Conservation (phyloP, 2,797 vertebrate species). For the Malacoctenus gilli region DNA sequence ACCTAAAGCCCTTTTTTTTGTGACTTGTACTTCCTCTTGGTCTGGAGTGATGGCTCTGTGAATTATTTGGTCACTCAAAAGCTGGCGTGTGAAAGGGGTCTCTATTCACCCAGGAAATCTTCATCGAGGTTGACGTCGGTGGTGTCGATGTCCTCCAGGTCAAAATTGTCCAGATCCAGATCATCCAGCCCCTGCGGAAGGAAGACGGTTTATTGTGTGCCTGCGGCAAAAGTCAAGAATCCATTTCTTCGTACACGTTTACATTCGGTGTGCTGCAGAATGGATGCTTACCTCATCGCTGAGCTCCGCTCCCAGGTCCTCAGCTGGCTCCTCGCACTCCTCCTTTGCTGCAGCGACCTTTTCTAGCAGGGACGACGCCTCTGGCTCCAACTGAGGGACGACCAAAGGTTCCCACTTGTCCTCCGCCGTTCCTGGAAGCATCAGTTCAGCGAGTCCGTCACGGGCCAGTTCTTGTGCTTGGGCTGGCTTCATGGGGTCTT, state of each 20-base stretch:
- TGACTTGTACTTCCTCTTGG: neutral
- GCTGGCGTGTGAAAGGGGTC: neutral
- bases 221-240: neutral
- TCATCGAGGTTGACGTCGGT: conserved; percentile 92
- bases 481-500: conserved; percentile 29
- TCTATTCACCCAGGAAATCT: conserved; percentile 87
- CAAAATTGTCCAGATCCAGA: conserved; percentile 92
- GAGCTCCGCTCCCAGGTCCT: conserved; percentile 65
- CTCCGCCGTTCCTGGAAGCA: conserved; percentile 13
- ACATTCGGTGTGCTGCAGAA: no score
- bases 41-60: neutral
- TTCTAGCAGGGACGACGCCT: conserved; percentile 9
- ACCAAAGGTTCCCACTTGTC: conserved; percentile 2
- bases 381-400: conserved; percentile 26
- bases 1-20: no score
- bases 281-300: conserved; percentile 49
- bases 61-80: conserved; percentile 41
- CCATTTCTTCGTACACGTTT: no score
- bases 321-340: conserved; percentile 24
- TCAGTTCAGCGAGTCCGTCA: conserved; percentile 13
- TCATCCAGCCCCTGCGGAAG: conserved; percentile 81
- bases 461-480: conserved; percentile 11
- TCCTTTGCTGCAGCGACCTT: conserved; percentile 1
- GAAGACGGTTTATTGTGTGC: neutral
- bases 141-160: conserved; percentile 91